These are phyloP conservation scores for Pangasius krempfi DNA, from an alignment of 2,797 vertebrate species.

Conservation along the genomic window DNA sequence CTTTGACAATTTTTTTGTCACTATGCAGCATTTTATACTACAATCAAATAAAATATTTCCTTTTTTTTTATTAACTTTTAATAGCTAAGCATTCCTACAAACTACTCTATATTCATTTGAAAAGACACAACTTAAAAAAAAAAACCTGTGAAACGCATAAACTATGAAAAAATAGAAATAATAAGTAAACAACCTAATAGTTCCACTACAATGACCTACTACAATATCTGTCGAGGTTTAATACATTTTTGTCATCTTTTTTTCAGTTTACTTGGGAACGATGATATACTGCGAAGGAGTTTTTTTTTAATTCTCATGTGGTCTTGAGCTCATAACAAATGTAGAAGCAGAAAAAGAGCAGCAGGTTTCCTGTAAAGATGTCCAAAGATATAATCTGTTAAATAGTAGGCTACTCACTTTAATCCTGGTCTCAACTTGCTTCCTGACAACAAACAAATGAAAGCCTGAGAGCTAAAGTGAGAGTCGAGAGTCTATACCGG, in stretches of 20 bases:
- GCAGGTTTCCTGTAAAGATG: not conserved
- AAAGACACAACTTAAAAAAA: not conserved
- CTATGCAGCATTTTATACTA: not conserved
- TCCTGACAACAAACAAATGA: slow-evolving; percentile 17
- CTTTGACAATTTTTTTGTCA: not conserved
- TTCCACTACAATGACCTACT: not conserved
- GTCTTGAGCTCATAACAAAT: not conserved
- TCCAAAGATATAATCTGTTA: not conserved
- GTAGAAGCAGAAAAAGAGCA: not conserved
- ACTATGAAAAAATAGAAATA: slow-evolving; percentile 21
- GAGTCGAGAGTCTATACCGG: not conserved
- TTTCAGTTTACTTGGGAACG: not conserved
- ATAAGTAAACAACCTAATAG: not conserved
- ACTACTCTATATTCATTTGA: not conserved
- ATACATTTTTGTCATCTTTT: not conserved
- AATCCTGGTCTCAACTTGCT: not conserved
- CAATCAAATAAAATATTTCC: not conserved
- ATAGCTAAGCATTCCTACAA: not conserved
- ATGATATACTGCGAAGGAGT: not conserved
- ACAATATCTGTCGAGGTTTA: not conserved
- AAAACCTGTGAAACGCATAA: not conserved
- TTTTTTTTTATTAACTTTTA: not conserved
- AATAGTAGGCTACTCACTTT: not conserved
- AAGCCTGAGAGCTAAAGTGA: not conserved
- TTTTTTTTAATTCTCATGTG: too few species aligned